Evolutionary conservation across 2,113 vertebrate species (phyloP).

Genomic region (Equus przewalskii): DNA sequence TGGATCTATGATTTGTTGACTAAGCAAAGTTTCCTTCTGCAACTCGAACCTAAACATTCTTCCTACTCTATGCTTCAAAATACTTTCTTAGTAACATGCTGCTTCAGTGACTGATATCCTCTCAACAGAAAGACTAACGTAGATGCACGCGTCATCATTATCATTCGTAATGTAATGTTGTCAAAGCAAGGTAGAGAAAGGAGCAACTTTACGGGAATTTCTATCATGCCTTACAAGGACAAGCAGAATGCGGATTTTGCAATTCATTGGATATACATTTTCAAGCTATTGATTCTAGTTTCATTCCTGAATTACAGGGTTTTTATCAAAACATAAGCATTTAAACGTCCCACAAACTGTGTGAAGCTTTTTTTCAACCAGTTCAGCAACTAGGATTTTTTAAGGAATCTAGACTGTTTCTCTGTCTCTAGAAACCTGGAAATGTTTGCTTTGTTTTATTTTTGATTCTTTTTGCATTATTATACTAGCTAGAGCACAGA

Average conservation of each 20-base stretch:
- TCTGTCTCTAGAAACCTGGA: not conserved
- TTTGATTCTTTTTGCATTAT: constrained; percentile 14
- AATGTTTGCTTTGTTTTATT: not conserved
- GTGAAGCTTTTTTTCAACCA: not conserved
- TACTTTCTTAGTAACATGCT: rapidly evolving
- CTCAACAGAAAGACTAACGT: not conserved
- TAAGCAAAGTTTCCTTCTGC: not conserved
- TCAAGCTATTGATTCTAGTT: constrained; percentile 4
- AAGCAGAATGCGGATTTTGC: constrained; percentile 25
- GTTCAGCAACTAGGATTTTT: not conserved
- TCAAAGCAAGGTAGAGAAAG: not conserved
- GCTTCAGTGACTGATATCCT: not conserved
- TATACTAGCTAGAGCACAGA: not conserved
- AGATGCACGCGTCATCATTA: not conserved
- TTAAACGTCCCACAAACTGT: not conserved
- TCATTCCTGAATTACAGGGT: not conserved
- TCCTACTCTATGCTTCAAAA: not conserved
- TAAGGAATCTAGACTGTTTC: not conserved
- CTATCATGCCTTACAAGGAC: not conserved
- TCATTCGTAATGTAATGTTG: not conserved
- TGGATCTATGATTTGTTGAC: not conserved
- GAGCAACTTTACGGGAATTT: not conserved
- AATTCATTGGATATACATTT: not conserved
- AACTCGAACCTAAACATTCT: not conserved
- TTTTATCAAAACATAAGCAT: constrained; percentile 28